Evolutionary conservation across 2,113 vertebrate genomes (phyloP), one percentile per base, ranked within the genome.

Genomic region (Nannobrachium achirus): DNA sequence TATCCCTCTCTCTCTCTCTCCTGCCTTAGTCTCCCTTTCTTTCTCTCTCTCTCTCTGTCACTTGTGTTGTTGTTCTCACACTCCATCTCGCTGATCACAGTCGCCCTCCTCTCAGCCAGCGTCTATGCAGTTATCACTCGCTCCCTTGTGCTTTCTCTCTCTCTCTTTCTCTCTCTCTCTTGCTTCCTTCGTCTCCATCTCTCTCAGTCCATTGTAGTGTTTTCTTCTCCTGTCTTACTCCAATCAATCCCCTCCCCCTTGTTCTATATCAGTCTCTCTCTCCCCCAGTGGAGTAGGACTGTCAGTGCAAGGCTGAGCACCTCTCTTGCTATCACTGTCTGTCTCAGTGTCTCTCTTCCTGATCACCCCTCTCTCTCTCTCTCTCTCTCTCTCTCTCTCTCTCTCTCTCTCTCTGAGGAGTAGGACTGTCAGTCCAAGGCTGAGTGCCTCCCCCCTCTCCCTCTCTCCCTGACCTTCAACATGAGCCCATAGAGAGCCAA

Each of bases 381-480:
- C 8, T 51, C 45, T 8, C 19, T 48, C 1, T 39, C 58, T 63
- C 63, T 57, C 56, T 10, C 25, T 63, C 45, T 40, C 56, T 7
- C 63, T 63, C 5, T 67, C 63, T 74, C 41, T 11, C 57, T 63
- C 66, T 63, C 60, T 84, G 38, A 69, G 62, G 57, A 57, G 46
- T 74, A 62, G 16, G 19, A 0, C 61, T 63, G 25, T 61, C 51
- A 69, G 49, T 56, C 66, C 69, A 61, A 38, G 69, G 53, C 49
- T 56, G 67, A 81, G 63, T 42, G 58, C 68, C 65, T 80, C n/a
- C 5, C 65, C 63, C 72, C 41, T 11, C 57, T 63, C 66, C 60
- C 60, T 84, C 65, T 80, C 61, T 68, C 42, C 81, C 55, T 81
- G 78, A 86, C 79, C 83, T 87, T 84, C 71, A 79, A 63, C 50